Conservation (phyloP, 2,797 vertebrate species). For the Luscinia megarhynchos region DNA sequence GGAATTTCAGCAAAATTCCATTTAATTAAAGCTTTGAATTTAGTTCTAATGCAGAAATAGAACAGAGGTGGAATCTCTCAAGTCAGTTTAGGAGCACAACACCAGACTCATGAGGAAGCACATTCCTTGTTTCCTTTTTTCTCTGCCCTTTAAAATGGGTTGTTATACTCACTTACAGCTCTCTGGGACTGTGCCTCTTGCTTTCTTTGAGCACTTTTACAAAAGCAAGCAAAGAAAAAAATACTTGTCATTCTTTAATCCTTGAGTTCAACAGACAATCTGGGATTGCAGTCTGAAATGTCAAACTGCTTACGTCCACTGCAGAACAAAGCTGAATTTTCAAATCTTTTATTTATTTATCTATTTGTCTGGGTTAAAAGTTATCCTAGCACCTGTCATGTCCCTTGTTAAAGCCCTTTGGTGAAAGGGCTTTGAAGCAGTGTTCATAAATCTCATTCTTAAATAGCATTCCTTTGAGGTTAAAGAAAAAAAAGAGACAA, state of each 20-base stretch:
- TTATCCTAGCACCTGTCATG: constrained; percentile 41
- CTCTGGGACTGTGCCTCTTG: background rate
- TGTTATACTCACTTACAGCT: background rate
- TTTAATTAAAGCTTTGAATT: background rate
- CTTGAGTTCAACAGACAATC: background rate
- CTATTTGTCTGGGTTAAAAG: constrained; percentile 15
- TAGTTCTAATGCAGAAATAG: background rate
- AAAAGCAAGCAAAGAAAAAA: constrained; percentile 19
- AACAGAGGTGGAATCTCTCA: background rate
- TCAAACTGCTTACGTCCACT: constrained; percentile 36
- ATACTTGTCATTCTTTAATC: constrained; percentile 24
- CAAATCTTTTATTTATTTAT: constrained; percentile 53
- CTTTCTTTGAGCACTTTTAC: background rate
- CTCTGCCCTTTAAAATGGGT: background rate
- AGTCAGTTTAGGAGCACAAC: background rate
- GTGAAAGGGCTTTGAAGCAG: constrained; percentile 50
- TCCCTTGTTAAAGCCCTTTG: constrained; percentile 36
- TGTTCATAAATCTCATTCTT: constrained; percentile 25
- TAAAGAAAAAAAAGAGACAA: background rate
- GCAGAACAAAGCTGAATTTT: constrained; percentile 53
- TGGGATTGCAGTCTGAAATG: constrained; percentile 43
- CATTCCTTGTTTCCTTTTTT: constrained; percentile 10
- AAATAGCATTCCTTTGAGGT: constrained; percentile 32
- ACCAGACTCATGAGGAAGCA: background rate
- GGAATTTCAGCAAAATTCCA: background rate